These are phyloP conservation scores for Rallus crepitans DNA, from an alignment of 2,797 vertebrate species.

Conservation along the genomic window DNA sequence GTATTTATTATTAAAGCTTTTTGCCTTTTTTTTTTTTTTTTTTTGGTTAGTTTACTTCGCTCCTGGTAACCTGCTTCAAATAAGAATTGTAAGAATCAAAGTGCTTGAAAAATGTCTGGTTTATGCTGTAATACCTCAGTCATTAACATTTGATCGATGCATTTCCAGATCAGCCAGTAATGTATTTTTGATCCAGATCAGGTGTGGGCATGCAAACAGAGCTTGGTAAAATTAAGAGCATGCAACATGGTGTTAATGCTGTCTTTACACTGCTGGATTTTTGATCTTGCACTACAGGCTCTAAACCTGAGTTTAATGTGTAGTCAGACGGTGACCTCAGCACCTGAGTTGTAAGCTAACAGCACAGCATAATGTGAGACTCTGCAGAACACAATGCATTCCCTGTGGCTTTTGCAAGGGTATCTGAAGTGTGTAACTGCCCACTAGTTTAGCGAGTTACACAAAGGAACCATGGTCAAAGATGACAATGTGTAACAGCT, in stretches of 20 bases:
- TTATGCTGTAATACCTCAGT: neutral
- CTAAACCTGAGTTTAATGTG: neutral
- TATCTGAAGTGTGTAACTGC: neutral
- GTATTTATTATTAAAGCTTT: neutral
- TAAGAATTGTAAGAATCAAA: neutral
- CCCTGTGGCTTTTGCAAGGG: neutral
- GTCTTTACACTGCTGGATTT: neutral
- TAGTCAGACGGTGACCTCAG: neutral
- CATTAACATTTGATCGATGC: neutral
- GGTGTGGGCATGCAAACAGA: neutral
- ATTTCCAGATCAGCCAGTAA: neutral
- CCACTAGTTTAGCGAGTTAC: neutral
- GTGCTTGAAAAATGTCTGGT: neutral
- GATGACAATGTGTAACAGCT: neutral
- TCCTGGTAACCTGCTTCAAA: neutral
- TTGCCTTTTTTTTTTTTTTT: neutral
- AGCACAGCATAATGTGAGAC: neutral
- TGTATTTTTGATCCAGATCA: neutral
- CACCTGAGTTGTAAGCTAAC: neutral
- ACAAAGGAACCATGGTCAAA: neutral
- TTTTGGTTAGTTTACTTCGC: neutral
- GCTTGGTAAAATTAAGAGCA: neutral
- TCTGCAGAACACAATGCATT: neutral
- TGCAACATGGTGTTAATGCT: neutral
- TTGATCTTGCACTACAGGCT: neutral